A percentile compares a stretch with the other conserved stretches of the same genome.
These are phyloP conservation scores for Brachyistius frenatus DNA, from an alignment of 2,113 vertebrate species.

Conservation along the genomic window DNA sequence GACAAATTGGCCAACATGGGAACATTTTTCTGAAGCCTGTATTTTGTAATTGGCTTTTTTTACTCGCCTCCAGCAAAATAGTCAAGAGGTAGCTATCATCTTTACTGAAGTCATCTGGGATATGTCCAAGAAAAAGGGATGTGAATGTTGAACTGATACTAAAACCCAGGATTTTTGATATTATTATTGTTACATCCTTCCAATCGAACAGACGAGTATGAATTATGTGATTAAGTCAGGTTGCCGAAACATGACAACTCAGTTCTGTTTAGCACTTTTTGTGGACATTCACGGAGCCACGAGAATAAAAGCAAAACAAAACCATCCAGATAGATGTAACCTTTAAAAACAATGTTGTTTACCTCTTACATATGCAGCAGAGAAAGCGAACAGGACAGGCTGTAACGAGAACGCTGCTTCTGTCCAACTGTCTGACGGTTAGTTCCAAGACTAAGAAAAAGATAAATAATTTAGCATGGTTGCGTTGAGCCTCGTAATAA, in stretches of 20 bases:
- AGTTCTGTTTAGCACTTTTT: conserved; percentile 18
- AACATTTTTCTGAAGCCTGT: no score
- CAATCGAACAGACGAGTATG: neutral
- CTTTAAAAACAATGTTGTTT: conserved; percentile 51
- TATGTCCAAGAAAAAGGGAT: no score
- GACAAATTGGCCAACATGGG: no score
- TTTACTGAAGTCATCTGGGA: no score
- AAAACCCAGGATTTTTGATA: no score
- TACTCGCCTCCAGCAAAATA: no score
- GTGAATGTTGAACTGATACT: no score
- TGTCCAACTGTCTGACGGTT: conserved; percentile 34
- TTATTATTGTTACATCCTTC: no score
- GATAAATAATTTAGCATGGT: conserved; percentile 79
- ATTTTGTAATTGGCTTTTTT: no score
- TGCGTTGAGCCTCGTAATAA: conserved; percentile 66
- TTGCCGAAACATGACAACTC: conserved; percentile 23
- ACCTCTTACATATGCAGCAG: conserved; percentile 40
- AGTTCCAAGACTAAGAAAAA: conserved; percentile 75
- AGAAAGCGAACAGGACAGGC: conserved; percentile 15
- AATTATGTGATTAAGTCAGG: conserved; percentile 15
- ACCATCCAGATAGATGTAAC: conserved; percentile 49
- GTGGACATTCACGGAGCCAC: conserved; percentile 20
- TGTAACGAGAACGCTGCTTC: conserved; percentile 30
- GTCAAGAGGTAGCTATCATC: no score
- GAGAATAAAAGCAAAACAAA: conserved; percentile 18